Base-by-base conservation (phyloP, 1,140 invertebrate species). In the Pentalonia nigronervosa region DNA sequence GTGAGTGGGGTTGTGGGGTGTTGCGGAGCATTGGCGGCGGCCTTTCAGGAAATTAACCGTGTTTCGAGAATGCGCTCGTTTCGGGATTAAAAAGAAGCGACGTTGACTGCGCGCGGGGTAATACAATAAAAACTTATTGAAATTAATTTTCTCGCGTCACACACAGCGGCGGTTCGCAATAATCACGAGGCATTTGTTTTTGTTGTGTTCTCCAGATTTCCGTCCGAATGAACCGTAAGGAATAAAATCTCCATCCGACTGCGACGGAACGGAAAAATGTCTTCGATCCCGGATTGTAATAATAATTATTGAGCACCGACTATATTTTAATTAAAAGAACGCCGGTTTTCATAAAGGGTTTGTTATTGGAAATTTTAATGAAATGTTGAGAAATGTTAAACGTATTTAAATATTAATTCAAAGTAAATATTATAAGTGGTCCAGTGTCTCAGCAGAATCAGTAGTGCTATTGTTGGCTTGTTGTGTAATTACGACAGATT, bases 41-140 rank as follows among this genome's bases (percentile, higher is more conserved):
- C 45, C 3, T 17, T 87, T 87, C 47, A 56, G 88, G 34, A 89
- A 89, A 89, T 56, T 34, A 89, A 89, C 47, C 53, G n/a, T 89
- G 21, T 53, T 53, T 88, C 9, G 30, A n/a, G n/a, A 50, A 20
- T 34, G 45, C n/a, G 48, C n/a, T n/a, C 23, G 47, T 53, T 89
- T 89, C 87, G 14, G n/a, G 47, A 53, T 89, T 50, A 53, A 53
- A 89, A 89, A 47, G 50, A 47, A 87, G 23, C 4, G 17, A 87
- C 86, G 45, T 53, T n/a, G 17, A 34, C 47, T 41, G 20, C 8
- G 36, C 23, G 21, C 30, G 14, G 60, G 21, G 83, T 41, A 47
- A 45, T 45, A 86, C 84, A 45, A 30, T 47, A 47, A 47, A 86
- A 45, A 86, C 36, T 45, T 47, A 86, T 86, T 86, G 25, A 86